These are phyloP conservation scores for Leucophora obtusa DNA, from an alignment of 2,888 invertebrate species.

Conservation along the genomic window DNA sequence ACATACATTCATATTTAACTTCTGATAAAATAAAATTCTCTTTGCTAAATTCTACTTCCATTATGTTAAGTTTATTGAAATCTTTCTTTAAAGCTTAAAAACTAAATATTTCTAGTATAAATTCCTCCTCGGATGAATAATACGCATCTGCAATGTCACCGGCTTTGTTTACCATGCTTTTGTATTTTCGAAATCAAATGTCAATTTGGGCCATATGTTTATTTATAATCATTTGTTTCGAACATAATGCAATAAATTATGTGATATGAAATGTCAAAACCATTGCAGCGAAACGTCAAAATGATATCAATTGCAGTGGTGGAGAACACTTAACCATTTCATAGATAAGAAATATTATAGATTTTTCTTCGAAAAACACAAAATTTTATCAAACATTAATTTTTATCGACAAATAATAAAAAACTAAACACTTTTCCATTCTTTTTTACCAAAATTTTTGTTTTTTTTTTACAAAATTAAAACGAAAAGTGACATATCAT, in stretches of 20 bases:
- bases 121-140: neutral
- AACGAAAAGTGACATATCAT: too few species aligned
- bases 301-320: too few species aligned
- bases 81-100: neutral
- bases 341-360: too few species aligned
- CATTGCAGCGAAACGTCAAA: too few species aligned
- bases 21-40: slow-evolving; percentile 84
- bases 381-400: too few species aligned
- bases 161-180: slow-evolving; percentile 25
- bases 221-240: slow-evolving; percentile 46
- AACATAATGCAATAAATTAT: neutral
- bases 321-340: too few species aligned
- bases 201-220: slow-evolving; percentile 38
- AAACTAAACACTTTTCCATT: too few species aligned
- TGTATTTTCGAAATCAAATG: slow-evolving; percentile 39
- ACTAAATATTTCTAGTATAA: neutral
- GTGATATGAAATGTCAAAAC: too few species aligned
- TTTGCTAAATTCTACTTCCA: slow-evolving; percentile 80
- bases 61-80: slow-evolving; percentile 53
- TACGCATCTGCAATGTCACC: slow-evolving; percentile 27
- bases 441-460: too few species aligned
- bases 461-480: too few species aligned
- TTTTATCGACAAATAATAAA: too few species aligned
- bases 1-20: slow-evolving; percentile 90
- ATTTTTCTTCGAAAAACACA: too few species aligned